Percentiles rank a stretch among this genome's conserved stretches.
These are phyloP conservation scores for Eretmochelys imbricata DNA, from an alignment of 2,113 vertebrate genomes.

Conservation along the genomic window DNA sequence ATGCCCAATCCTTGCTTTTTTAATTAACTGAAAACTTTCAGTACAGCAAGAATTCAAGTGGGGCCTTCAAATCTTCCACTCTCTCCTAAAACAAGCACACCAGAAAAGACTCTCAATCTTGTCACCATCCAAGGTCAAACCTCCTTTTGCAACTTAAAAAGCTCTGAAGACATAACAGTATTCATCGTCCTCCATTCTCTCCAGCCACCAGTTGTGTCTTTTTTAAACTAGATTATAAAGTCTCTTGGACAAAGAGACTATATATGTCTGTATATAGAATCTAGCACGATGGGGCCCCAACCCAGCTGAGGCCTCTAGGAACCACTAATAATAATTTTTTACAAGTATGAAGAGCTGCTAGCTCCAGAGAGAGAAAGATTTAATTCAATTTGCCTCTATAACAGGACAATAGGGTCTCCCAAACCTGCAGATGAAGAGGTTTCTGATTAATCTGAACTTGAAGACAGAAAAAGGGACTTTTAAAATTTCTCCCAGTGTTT, in stretches of 20 bases:
- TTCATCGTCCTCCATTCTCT: neutral
- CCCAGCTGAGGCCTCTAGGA: neutral
- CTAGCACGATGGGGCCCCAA: neutral
- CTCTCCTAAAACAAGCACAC: neutral
- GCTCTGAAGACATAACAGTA: neutral
- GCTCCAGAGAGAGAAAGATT: neutral
- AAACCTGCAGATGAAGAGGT: neutral
- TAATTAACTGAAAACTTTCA: neutral
- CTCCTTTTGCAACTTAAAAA: neutral
- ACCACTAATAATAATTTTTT: neutral
- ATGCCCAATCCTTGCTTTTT: neutral
- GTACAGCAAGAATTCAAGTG: neutral
- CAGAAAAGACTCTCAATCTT: neutral
- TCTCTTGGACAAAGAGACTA: neutral
- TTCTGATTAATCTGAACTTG: neutral
- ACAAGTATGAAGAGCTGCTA: neutral
- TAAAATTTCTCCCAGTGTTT: neutral
- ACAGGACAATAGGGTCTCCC: neutral
- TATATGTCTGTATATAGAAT: accelerated
- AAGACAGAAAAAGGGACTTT: neutral
- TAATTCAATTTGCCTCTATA: neutral
- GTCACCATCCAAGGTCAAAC: neutral
- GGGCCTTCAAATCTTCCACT: neutral
- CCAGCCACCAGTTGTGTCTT: neutral
- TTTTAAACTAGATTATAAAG: neutral